Evolutionary conservation across 2,797 vertebrate genomes (phyloP), one percentile per base, ranked within the genome.

Genomic region (Premnoplex brunnescens): DNA sequence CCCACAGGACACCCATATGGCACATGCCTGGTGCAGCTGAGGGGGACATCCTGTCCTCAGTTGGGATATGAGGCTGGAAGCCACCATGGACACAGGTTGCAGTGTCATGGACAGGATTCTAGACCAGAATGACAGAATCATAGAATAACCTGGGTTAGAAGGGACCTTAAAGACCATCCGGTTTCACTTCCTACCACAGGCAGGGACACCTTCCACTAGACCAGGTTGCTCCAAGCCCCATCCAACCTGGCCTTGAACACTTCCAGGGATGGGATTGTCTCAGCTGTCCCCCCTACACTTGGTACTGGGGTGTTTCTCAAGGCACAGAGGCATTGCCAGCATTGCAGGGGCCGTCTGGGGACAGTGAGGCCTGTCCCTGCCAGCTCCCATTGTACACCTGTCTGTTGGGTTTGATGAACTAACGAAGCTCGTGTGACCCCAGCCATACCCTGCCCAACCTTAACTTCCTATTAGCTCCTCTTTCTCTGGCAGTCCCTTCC

Each of bases 371-470:
- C 36, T 12, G 24, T 75, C 24, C 48, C 32, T 26, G 36, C 34
- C 41, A 58, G 44, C 34, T 54, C 37, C 23, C 12, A 0, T 13
- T 27, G 16, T 48, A n/a, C 3, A 0, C 36, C 30, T 32, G 24
- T 27, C 48, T 52, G 43, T 23, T 55, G n/a, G n/a, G 28, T 86
- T 78, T 76, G 66, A 72, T 11, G 24, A 36, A 68, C 60, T 43
- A 63, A n/a, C 5, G 21, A 43, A 41, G 41, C 44, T 71, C 2
- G 0, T 51, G 60, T 44, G 72, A 55, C 27, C n/a, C 77, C 79
- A 72, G n/a, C 24, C 0, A 0, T 46, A 58, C 23, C 48, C 72
- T 0, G 0, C 41, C 56, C 49, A 17, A 7, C 26, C 26, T 56
- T 14, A 37, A 24, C 37, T 63, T 85, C 44, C 52, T 68, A 34